These are phyloP conservation scores for Phataginus tricuspis DNA, from an alignment of 2,797 vertebrate species.

Conservation along the genomic window DNA sequence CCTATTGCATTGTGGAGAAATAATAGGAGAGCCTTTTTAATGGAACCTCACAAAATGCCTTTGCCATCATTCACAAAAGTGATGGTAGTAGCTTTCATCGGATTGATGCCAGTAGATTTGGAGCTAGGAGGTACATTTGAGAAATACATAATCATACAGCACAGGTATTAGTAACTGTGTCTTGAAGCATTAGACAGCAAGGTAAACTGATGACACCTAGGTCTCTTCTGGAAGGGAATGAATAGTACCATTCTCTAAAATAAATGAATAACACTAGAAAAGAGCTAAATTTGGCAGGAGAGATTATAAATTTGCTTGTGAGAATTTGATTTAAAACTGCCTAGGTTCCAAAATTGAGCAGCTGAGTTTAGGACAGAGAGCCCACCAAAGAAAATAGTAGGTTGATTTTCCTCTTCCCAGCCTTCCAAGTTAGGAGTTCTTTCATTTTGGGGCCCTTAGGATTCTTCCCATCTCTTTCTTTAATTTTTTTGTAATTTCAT, in stretches of 20 bases:
- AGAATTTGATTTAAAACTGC: not conserved
- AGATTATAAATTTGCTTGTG: not conserved
- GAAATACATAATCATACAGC: not conserved
- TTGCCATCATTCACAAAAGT: not conserved
- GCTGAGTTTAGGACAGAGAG: not conserved
- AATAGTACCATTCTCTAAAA: not conserved
- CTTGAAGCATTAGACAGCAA: not conserved
- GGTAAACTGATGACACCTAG: not conserved
- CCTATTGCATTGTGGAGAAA: not conserved
- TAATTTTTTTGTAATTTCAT: constrained; percentile 20
- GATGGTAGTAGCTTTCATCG: not conserved
- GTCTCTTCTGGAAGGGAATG: not conserved
- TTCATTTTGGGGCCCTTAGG: not conserved
- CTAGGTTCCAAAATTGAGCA: not conserved
- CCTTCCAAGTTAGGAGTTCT: not conserved
- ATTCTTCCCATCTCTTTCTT: constrained; percentile 10
- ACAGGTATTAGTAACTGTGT: not conserved
- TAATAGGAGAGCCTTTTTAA: not conserved
- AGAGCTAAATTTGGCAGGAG: not conserved
- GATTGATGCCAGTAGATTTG: not conserved
- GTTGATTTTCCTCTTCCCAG: not conserved
- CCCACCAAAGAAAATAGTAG: not conserved
- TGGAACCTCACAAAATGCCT: not conserved
- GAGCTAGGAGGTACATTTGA: not conserved
- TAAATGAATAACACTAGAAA: not conserved